These are phyloP conservation scores for Anoura caudifer DNA, from an alignment of 2,113 vertebrate species.

Conservation along the genomic window DNA sequence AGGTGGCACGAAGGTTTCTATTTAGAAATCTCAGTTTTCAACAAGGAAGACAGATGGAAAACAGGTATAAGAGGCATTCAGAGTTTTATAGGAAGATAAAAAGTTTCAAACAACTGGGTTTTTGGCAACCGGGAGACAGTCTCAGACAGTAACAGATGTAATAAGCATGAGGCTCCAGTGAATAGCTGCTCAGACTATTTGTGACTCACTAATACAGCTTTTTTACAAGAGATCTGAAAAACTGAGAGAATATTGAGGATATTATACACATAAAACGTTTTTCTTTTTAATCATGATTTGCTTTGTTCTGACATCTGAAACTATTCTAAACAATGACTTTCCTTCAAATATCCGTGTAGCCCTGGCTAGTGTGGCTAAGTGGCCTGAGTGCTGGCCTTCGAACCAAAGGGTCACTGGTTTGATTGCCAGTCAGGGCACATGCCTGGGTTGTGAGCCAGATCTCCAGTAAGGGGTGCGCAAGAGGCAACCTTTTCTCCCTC, in stretches of 20 bases:
- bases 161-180: background rate
- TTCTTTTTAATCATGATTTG: constrained; percentile 22
- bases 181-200: background rate
- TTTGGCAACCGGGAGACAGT: background rate
- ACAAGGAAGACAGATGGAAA: background rate
- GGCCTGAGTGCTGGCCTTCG: too few relatives aligned
- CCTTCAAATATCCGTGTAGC: background rate
- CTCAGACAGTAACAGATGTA: background rate
- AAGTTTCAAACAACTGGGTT: background rate
- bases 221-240: constrained; percentile 31
- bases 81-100: background rate
- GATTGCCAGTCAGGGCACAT: too few relatives aligned
- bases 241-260: background rate
- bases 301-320: constrained; percentile 18
- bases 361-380: too few relatives aligned
- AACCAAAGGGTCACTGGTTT: too few relatives aligned
- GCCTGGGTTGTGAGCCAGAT: too few relatives aligned
- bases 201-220: background rate
- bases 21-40: background rate
- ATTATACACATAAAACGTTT: background rate
- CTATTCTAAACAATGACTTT: background rate
- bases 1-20: background rate
- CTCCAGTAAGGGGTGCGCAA: too few relatives aligned
- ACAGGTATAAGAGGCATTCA: background rate
- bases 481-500: too few relatives aligned